Evolutionary conservation across 1,140 invertebrate genomes (phyloP), one percentile per base, ranked within the genome.

Genomic region (Lepidurus apus): DNA sequence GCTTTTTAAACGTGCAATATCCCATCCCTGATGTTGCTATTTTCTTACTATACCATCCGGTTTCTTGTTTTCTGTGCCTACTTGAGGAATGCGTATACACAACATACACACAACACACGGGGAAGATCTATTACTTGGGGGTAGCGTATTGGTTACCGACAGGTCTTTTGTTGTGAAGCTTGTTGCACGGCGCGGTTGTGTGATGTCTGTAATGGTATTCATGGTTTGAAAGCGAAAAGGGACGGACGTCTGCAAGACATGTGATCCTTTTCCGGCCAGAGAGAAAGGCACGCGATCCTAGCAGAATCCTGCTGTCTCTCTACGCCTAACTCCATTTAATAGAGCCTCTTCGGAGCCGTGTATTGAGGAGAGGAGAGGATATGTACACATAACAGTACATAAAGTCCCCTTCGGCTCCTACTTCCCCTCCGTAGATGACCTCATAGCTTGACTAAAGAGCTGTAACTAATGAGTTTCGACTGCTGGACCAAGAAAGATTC

Each of bases 401-500:
- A 65, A 65, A 65, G 53, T 65, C 53, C 53, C 13, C 13, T 65
- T 65, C 53, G 17, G 5, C 53, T 10, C 45, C 17, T 17, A n/a
- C 53, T 1, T 65, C 53, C 8, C 53, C 53, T 65, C 7, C 53
- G 53, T 65, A 65, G 53, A 65, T 65, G 53, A 65, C 53, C 53
- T 65, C 53, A 65, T 65, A 65, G 53, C 53, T 65, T 65, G 53
- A 65, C 53, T 65, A 17, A 65, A 65, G 53, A 65, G 53, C 53
- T 65, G 53, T 65, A 65, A 65, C 53, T 65, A 65, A 65, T 65
- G 53, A 65, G 53, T 65, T 65, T 65, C 53, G 53, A 65, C 53
- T 65, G 53, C 53, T 65, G 53, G 53, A 65, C 53, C 53, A 9
- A 65, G 53, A 65, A 65, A 65, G 53, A 65, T 65, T 65, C 53